Evolutionary conservation across 2,888 invertebrate genomes (phyloP).

Genomic region (Boloria selene): DNA sequence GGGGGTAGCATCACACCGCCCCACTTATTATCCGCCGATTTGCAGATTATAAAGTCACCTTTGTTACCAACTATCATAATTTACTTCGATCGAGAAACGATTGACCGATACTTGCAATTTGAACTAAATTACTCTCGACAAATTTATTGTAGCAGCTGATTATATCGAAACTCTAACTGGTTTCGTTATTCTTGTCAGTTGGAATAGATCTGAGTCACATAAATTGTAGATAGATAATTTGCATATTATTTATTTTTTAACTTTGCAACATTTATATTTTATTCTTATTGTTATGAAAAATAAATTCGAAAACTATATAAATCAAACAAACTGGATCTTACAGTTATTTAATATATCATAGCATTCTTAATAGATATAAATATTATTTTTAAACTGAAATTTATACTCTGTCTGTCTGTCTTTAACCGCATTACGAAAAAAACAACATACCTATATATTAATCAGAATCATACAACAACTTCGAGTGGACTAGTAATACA

Average conservation of each 20-base stretch:
- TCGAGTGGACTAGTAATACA: no score
- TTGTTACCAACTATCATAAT: slow-evolving; percentile 36
- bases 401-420: no score
- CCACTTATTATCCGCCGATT: slow-evolving; percentile 11
- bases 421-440: no score
- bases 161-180: slow-evolving; percentile 30
- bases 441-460: no score
- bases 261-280: slow-evolving; percentile 7
- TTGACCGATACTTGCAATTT: slow-evolving; percentile 39
- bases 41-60: slow-evolving; percentile 14
- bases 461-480: no score
- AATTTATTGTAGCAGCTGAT: slow-evolving; percentile 37
- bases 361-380: no score
- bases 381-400: no score
- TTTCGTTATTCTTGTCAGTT: slow-evolving; percentile 26
- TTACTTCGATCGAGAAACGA: slow-evolving; percentile 36
- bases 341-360: no score
- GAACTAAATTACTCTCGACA: slow-evolving; percentile 30
- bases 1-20: slow-evolving; percentile 21
- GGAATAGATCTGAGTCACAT: slow-evolving; percentile 24
- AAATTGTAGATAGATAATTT: slow-evolving; percentile 27
- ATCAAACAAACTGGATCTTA: no score
- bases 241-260: slow-evolving; percentile 8
- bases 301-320: background rate
- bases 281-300: slow-evolving; percentile 3